A percentile compares a stretch with the other conserved stretches of the same genome.
Evolutionary conservation across 2,113 vertebrate genomes (phyloP).

Genomic region (Hirundichthys speculiger): DNA sequence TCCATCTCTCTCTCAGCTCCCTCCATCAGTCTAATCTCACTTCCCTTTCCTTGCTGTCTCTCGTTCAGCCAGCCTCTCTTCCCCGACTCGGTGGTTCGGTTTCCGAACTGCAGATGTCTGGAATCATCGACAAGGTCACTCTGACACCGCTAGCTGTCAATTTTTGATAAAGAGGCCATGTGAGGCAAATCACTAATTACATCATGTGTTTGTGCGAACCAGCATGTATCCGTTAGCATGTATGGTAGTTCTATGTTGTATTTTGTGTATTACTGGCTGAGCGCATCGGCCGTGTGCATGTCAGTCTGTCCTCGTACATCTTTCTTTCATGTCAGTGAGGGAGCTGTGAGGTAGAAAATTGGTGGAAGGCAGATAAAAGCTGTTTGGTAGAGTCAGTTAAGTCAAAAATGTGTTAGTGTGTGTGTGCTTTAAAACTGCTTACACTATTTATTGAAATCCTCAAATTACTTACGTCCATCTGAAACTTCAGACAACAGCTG

Average conservation of each 20-base stretch:
- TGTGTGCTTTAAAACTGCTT: too few species aligned
- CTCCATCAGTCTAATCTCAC: constrained; percentile 60
- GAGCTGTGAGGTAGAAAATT: constrained; percentile 1
- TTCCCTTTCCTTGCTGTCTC: constrained; percentile 41
- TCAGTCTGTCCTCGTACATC: constrained; percentile 17
- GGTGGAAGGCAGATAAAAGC: constrained; percentile 20
- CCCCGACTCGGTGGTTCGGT: constrained; percentile 43
- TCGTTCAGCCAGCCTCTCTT: constrained; percentile 18
- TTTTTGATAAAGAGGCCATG: constrained; percentile 11
- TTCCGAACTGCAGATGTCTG: constrained; percentile 54
- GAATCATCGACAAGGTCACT: constrained; percentile 20
- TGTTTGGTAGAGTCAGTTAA: constrained; percentile 17
- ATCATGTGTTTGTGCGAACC: constrained; percentile 7
- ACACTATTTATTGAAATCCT: too few species aligned
- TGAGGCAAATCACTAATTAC: constrained; percentile 17
- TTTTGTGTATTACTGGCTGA: not conserved
- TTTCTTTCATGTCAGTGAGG: constrained; percentile 6
- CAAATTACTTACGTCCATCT: too few species aligned
- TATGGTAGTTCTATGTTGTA: not conserved
- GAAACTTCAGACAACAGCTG: too few species aligned
- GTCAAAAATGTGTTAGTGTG: not conserved
- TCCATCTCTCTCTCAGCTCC: constrained; percentile 46
- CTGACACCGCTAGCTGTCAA: constrained; percentile 42
- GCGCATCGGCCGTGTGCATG: not conserved
- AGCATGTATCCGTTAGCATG: not conserved